Conservation (phyloP, 2,797 vertebrate genomes). For the Coluber constrictor region DNA sequence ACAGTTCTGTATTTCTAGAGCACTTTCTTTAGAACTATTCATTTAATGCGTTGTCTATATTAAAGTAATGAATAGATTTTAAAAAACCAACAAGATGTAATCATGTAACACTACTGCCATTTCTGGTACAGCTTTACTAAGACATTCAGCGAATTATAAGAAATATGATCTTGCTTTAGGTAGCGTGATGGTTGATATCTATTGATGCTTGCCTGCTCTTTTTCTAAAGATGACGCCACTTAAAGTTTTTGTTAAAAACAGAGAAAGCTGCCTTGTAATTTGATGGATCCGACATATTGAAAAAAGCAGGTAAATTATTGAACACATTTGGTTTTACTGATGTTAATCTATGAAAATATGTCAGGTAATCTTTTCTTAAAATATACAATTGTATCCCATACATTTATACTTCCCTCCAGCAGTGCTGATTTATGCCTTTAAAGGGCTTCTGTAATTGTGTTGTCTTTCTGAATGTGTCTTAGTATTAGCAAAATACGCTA, state of each 20-base stretch:
- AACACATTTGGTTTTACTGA: background rate
- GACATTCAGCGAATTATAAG: background rate
- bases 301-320: background rate
- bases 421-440: background rate
- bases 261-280: background rate
- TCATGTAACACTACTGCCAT: constrained; percentile 15
- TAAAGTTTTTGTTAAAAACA: background rate
- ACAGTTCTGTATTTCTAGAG: background rate
- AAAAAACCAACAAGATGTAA: background rate
- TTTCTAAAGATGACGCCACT: background rate
- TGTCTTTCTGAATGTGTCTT: background rate
- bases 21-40: constrained; percentile 19
- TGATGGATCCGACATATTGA: background rate
- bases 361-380: background rate
- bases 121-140: constrained; percentile 11
- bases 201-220: background rate
- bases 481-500: background rate
- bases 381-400: background rate
- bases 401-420: background rate
- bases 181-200: background rate
- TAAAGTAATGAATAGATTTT: background rate
- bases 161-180: constrained; percentile 14
- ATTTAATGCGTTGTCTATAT: background rate
- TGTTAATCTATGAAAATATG: background rate
- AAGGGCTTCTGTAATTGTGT: background rate